phyloP scores from a whole-genome alignment of 1,140 invertebrate genomes.

The Lasaia peninsularis region DNA sequence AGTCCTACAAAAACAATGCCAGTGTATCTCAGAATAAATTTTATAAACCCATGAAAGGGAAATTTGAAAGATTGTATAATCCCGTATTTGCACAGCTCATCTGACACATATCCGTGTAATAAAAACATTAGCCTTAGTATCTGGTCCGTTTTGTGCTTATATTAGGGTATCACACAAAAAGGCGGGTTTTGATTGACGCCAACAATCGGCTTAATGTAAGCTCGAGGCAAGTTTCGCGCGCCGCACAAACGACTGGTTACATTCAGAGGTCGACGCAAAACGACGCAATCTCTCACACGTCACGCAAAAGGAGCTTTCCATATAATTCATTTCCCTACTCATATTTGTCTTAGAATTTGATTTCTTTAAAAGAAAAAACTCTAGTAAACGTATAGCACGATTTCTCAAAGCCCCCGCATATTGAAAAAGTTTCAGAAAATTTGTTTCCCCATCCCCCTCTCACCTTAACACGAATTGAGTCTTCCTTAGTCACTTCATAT shows the following conservation, averaged over 20 bases:
- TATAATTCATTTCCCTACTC: conserved; percentile 74
- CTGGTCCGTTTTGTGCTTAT: conserved; percentile 39
- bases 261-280: conserved; percentile 70
- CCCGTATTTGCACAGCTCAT: conserved; percentile 15
- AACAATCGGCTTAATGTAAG: conserved; percentile 75
- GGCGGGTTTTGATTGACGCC: conserved; percentile 69
- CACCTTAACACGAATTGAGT: conserved; percentile 57
- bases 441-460: conserved; percentile 35
- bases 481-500: conserved; percentile 36
- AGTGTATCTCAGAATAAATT: background rate
- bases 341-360: conserved; percentile 72
- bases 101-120: conserved; percentile 34
- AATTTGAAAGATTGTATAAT: conserved; percentile 9
- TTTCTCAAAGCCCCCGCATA: conserved; percentile 24
- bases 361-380: conserved; percentile 28
- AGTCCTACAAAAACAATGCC: background rate
- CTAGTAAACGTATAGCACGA: background rate
- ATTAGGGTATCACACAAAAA: conserved; percentile 58
- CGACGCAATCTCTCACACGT: conserved; percentile 73
- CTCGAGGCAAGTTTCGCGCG: conserved; percentile 66
- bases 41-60: background rate
- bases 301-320: conserved; percentile 65
- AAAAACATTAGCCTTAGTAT: conserved; percentile 43
- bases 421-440: conserved; percentile 58
- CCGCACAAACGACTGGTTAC: conserved; percentile 69